Evolutionary conservation across 2,797 vertebrate species (phyloP).

Genomic region (Gallinago stenura): DNA sequence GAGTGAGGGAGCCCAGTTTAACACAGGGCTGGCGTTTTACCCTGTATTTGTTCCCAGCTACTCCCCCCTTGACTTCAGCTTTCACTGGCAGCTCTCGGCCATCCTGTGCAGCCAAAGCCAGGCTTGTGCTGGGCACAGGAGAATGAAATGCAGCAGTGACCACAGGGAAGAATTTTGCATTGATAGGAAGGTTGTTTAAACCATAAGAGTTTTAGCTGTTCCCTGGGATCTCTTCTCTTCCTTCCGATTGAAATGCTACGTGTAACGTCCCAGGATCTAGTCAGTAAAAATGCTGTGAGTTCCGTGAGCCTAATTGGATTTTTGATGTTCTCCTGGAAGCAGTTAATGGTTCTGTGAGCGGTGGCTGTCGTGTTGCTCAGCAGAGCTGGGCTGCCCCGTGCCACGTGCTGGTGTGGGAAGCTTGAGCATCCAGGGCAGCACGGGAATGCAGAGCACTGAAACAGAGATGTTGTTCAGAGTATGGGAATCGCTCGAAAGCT

Average conservation of each 20-base stretch:
- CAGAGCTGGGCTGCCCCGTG: neutral
- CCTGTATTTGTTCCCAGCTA: neutral
- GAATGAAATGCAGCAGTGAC: neutral
- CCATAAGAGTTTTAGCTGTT: neutral
- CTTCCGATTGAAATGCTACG: rapidly evolving
- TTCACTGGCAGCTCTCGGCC: neutral
- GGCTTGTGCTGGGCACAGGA: neutral
- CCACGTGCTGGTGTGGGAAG: neutral
- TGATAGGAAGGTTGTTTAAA: neutral
- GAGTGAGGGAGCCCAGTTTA: neutral
- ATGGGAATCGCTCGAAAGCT: neutral
- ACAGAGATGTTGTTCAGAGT: neutral
- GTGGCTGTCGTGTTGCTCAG: neutral
- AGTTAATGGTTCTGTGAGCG: neutral
- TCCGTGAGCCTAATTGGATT: neutral
- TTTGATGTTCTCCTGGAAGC: neutral
- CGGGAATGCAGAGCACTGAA: neutral
- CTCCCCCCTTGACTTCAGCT: conserved; percentile 22
- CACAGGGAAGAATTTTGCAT: neutral
- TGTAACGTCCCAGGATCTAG: neutral
- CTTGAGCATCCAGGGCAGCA: neutral
- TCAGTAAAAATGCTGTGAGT: neutral
- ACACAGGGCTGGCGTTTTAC: neutral
- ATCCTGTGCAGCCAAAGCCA: neutral
- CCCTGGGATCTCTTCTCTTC: neutral